Percentiles rank a stretch among this genome's conserved stretches.
These are phyloP conservation scores for Rhagonycha lutea DNA, from an alignment of 2,888 invertebrate species.

Conservation along the genomic window DNA sequence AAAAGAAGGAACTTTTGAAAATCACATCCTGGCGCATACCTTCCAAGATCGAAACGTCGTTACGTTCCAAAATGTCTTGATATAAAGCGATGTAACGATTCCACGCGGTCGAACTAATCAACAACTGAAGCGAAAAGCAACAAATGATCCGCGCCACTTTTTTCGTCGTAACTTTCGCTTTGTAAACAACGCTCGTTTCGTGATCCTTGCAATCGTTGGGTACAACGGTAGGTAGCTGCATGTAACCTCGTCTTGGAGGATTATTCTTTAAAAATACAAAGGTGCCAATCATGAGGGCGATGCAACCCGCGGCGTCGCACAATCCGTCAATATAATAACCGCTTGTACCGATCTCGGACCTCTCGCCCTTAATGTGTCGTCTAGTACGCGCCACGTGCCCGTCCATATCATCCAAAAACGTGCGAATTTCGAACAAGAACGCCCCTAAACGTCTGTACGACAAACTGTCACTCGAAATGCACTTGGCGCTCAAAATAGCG, in stretches of 20 bases:
- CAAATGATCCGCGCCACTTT: slow-evolving; percentile 68
- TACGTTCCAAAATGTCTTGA: slow-evolving; percentile 74
- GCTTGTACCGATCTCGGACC: slow-evolving; percentile 77
- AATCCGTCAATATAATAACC: slow-evolving; percentile 85
- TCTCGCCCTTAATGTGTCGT: slow-evolving; percentile 75
- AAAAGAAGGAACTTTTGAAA: slow-evolving; percentile 75
- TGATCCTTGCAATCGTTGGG: slow-evolving; percentile 52
- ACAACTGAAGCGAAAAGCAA: slow-evolving; percentile 71
- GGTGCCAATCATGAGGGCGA: slow-evolving; percentile 72
- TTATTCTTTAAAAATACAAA: slow-evolving; percentile 72
- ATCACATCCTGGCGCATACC: slow-evolving; percentile 61
- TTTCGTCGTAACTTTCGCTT: slow-evolving; percentile 69
- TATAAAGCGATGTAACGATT: slow-evolving; percentile 82
- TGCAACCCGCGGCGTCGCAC: slow-evolving; percentile 78
- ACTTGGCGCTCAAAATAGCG: slow-evolving; percentile 74
- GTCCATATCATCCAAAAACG: slow-evolving; percentile 84
- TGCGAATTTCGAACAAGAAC: slow-evolving; percentile 77
- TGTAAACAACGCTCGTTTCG: slow-evolving; percentile 65
- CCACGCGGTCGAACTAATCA: slow-evolving; percentile 79
- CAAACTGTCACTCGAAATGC: slow-evolving; percentile 74
- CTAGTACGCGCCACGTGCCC: slow-evolving; percentile 83
- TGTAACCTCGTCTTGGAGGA: slow-evolving; percentile 74
- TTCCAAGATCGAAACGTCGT: slow-evolving; percentile 60
- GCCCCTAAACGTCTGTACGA: slow-evolving; percentile 74
- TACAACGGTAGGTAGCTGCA: slow-evolving; percentile 64